Base-by-base conservation (phyloP, 2,797 vertebrate genomes). In the Danio tinwini region DNA sequence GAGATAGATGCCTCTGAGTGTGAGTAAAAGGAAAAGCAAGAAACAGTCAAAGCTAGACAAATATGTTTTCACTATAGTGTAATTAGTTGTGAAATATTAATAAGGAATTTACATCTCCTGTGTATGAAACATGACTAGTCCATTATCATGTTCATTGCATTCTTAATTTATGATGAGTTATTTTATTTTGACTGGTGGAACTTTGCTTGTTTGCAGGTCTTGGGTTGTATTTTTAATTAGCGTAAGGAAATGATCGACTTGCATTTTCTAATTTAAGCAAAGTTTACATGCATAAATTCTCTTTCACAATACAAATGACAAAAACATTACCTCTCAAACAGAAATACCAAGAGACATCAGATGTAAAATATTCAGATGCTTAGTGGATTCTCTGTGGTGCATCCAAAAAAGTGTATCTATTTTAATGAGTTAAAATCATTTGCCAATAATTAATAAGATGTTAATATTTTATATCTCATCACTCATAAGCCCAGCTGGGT, bases 391-490 rank as follows among this genome's bases (percentile, higher is more conserved):
- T 65, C 50, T 78, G 44, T 39, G 17, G 69, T 78, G 59, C 21
- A 17, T 61, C 49, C 49, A 16, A 69, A 63, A 40, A 78, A 68
- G 59, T 72, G 52, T 63, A 72, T 69, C 37, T 80, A 81, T 78
- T 78, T 76, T 74, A 71, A 83, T 80, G 76, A 76, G 67, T 40
- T 58, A 12, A 78, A 83, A 76, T 75, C 70, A 62, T 75, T 79
- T 68, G 49, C 21, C 71, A 83, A 83, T 83, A 83, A 83, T 83
- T 83, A 83, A 80, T 82, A 76, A 52, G 68, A 70, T 12, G 61
- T 82, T 80, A 85, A 85, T 83, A 80, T 82, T 85, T 83, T 50
- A 85, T 83, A 74, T 82, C 47, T 39, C 73, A 61, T 81, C 76
- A 81, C 81, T 74, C 70, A 45, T 52, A 82, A 82, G 49, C 67